These are phyloP conservation scores for Archocentrus centrarchus DNA, from an alignment of 2,113 vertebrate genomes.

Conservation along the genomic window DNA sequence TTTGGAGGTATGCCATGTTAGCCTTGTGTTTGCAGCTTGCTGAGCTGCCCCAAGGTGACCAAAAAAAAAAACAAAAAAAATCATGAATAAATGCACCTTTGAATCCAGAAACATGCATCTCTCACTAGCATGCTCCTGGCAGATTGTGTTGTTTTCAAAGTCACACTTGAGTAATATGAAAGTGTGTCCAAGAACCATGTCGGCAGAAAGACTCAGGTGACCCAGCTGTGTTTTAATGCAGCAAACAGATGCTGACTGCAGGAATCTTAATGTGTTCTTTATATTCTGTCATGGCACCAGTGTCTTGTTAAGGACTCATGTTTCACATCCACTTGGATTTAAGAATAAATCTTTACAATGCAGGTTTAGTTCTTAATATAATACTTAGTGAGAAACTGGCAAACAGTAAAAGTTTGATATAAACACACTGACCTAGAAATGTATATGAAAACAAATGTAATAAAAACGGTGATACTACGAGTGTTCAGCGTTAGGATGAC, in stretches of 20 bases:
- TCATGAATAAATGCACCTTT: no score
- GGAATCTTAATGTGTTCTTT: no score
- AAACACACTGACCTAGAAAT: slow-evolving; percentile 3
- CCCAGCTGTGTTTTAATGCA: neutral
- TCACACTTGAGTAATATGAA: neutral
- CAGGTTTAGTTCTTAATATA: neutral
- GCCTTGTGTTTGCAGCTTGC: neutral
- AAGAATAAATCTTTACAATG: neutral
- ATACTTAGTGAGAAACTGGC: neutral
- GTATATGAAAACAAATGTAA: neutral
- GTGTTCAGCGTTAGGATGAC: neutral
- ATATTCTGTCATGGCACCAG: neutral
- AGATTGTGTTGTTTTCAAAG: neutral
- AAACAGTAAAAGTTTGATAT: neutral
- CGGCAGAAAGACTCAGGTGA: neutral
- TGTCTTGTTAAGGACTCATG: neutral
- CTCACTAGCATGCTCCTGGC: neutral
- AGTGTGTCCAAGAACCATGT: neutral
- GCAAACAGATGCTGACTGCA: neutral
- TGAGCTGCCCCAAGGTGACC: neutral
- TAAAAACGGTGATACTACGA: neutral
- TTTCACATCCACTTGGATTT: neutral
- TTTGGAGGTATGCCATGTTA: slow-evolving; percentile 3
- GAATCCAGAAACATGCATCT: neutral
- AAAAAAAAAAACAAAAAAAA: neutral